phyloP scores from a whole-genome alignment of 2,113 vertebrate genomes.

The Gambusia affinis region DNA sequence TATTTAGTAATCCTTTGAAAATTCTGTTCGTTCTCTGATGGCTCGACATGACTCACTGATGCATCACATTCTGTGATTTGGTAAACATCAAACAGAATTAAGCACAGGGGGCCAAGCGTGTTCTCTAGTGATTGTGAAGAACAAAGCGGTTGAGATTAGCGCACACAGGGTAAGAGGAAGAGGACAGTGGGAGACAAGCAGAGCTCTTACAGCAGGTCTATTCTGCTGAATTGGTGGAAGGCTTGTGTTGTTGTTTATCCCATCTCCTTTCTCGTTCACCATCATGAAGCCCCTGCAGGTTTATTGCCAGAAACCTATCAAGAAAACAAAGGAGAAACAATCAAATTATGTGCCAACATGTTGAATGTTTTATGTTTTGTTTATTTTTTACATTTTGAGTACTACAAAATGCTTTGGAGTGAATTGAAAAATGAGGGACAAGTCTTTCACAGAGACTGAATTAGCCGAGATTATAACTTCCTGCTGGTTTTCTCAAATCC shows the following conservation, averaged over 20 bases:
- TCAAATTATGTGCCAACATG: neutral
- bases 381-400: neutral
- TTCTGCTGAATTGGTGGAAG: slow-evolving; percentile 45
- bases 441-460: too few species aligned
- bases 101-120: slow-evolving; percentile 32
- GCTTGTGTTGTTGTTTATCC: slow-evolving; percentile 43
- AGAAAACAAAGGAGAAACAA: slow-evolving; percentile 12
- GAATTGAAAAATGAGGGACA: neutral
- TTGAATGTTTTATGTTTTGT: slow-evolving; percentile 1
- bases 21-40: slow-evolving; percentile 18
- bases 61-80: slow-evolving; percentile 32
- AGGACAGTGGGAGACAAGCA: slow-evolving; percentile 38
- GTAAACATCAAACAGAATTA: slow-evolving; percentile 40
- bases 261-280: slow-evolving; percentile 47
- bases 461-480: too few species aligned
- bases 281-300: slow-evolving; percentile 51
- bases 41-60: slow-evolving; percentile 32
- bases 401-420: neutral
- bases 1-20: slow-evolving; percentile 12
- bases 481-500: too few species aligned
- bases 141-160: slow-evolving; percentile 50
- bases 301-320: slow-evolving; percentile 32
- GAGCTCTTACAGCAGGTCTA: slow-evolving; percentile 64
- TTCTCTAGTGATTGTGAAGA: slow-evolving; percentile 45
- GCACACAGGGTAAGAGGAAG: slow-evolving; percentile 32